Conservation (phyloP, 2,888 invertebrate genomes). For the Pheosia gnoma region DNA sequence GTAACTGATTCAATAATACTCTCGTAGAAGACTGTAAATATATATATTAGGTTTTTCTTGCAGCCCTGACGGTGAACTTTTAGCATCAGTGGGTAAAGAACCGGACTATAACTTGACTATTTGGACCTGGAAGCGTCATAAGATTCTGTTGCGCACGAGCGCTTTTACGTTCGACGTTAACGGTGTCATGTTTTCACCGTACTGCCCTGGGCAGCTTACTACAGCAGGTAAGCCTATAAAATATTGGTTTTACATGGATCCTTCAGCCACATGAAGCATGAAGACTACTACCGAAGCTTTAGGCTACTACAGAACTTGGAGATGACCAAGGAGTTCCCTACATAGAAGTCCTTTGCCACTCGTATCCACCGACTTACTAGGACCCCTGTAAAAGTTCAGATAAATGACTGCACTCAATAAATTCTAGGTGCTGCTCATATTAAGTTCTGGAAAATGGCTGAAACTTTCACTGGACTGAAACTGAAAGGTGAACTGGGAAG, state of each 20-base stretch:
- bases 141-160: constrained; percentile 90
- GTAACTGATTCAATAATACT: too few relatives aligned
- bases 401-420: neutral
- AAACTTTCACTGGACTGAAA: constrained; percentile 96
- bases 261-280: too few relatives aligned
- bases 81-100: constrained; percentile 92
- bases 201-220: constrained; percentile 90
- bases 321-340: too few relatives aligned
- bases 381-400: too few relatives aligned
- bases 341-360: too few relatives aligned
- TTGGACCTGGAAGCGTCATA: constrained; percentile 93
- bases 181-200: constrained; percentile 91
- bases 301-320: too few relatives aligned
- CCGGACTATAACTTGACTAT: constrained; percentile 95
- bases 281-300: too few relatives aligned
- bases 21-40: neutral
- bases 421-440: constrained; percentile 87
- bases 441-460: constrained; percentile 97
- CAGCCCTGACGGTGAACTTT: constrained; percentile 91
- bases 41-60: constrained; percentile 30
- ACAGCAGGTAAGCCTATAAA: constrained; percentile 85
- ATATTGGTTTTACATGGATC: neutral
- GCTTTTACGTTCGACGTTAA: constrained; percentile 93
- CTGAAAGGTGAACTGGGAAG: constrained; percentile 94
- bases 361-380: too few relatives aligned